Evolutionary conservation across 92 coral and sea anemone genomes (phyloP).

Genomic region (Palythoa grandis): DNA sequence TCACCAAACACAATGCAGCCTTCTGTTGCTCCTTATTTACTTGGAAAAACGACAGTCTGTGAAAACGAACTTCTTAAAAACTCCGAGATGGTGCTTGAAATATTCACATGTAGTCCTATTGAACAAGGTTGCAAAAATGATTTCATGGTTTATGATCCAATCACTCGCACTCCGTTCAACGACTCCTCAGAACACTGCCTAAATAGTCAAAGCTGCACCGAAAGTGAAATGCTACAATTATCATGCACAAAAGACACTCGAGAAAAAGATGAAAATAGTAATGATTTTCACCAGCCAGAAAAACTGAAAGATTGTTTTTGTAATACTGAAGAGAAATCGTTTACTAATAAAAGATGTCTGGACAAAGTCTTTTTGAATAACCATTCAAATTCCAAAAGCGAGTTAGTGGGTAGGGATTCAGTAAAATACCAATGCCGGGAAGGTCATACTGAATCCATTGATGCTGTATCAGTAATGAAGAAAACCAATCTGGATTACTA

Average conservation of each 20-base stretch:
- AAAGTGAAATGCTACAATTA: neutral
- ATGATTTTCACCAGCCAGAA: neutral
- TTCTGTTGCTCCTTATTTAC: neutral
- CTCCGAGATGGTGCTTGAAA: neutral
- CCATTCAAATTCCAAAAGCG: neutral
- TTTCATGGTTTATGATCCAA: neutral
- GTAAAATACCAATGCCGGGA: neutral
- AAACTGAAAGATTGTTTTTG: neutral
- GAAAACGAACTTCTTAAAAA: neutral
- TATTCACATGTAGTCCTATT: slow-evolving; percentile 4
- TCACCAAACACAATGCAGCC: neutral
- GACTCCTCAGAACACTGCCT: neutral
- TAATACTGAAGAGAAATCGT: neutral
- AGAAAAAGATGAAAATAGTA: neutral
- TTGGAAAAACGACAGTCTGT: neutral
- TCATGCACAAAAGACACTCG: neutral
- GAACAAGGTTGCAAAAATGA: neutral
- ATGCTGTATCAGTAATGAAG: neutral
- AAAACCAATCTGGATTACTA: neutral
- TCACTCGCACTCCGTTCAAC: neutral
- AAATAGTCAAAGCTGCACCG: neutral
- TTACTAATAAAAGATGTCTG: neutral
- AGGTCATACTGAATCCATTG: neutral
- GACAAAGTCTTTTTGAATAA: neutral
- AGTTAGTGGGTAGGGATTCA: neutral